A percentile compares a stretch with the other conserved stretches of the same genome.
These are phyloP conservation scores for Ellobius talpinus DNA, from an alignment of 2,113 vertebrate species.

Conservation along the genomic window DNA sequence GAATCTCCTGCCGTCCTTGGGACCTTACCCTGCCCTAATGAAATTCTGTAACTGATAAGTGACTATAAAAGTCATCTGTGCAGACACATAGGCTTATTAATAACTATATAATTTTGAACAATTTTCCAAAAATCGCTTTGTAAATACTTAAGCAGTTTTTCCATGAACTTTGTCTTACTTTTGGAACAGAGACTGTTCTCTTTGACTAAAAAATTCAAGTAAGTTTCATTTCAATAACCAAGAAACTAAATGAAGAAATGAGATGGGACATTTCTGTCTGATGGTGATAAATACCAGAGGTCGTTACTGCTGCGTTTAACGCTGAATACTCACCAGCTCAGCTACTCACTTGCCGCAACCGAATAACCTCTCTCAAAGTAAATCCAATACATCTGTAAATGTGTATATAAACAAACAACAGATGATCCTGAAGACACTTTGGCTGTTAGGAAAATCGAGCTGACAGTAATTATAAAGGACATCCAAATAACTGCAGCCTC, in stretches of 20 bases:
- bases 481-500: constrained; percentile 34
- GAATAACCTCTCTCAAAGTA: constrained; percentile 79
- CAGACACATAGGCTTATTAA: constrained; percentile 64
- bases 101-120: constrained; percentile 54
- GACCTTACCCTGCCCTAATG: not conserved
- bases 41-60: constrained; percentile 58
- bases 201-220: constrained; percentile 59
- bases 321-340: constrained; percentile 76
- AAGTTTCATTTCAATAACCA: constrained; percentile 62
- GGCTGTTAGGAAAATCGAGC: constrained; percentile 8
- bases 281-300: constrained; percentile 48
- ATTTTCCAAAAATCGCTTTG: constrained; percentile 67
- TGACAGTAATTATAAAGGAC: constrained; percentile 56
- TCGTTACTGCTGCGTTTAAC: constrained; percentile 77
- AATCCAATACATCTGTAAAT: constrained; percentile 47
- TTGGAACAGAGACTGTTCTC: not conserved
- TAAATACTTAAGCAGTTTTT: constrained; percentile 50
- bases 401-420: fast-evolving
- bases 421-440: not conserved
- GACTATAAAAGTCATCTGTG: constrained; percentile 71
- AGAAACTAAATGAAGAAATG: constrained; percentile 62
- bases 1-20: not conserved
- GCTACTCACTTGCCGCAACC: constrained; percentile 70
- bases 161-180: constrained; percentile 72
- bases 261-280: constrained; percentile 63